Percentiles rank a stretch among this genome's conserved stretches.
Conservation (phyloP, 2,888 invertebrate genomes). For the Spatulosminthurus flaviceps region DNA sequence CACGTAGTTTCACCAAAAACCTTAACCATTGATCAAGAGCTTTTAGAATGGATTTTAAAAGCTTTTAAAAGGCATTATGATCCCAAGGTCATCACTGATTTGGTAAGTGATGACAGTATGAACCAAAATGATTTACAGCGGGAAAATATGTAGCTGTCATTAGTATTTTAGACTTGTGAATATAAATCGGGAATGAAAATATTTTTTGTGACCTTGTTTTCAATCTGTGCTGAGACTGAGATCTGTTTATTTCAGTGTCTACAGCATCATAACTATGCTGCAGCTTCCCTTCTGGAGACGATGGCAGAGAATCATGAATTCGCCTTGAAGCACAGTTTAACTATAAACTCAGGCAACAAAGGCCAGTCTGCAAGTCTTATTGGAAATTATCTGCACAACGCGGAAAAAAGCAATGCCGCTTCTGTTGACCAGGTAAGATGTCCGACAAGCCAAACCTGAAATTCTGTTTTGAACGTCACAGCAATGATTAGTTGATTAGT, state of each 20-base stretch:
- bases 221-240: no score
- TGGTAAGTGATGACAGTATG: slow-evolving; percentile 49
- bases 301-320: slow-evolving; percentile 67
- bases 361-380: slow-evolving; percentile 51
- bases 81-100: slow-evolving; percentile 53
- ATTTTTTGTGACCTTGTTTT: no score
- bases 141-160: no score
- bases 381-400: slow-evolving; percentile 52
- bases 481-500: no score
- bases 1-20: slow-evolving; percentile 56
- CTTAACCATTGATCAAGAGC: slow-evolving; percentile 55
- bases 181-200: no score
- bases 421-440: slow-evolving; percentile 59
- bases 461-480: no score
- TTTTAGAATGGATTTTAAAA: slow-evolving; percentile 61
- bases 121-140: no score
- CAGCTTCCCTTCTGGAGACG: slow-evolving; percentile 68
- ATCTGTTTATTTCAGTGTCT: slow-evolving; percentile 67
- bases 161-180: no score
- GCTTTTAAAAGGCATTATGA: slow-evolving; percentile 59
- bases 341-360: slow-evolving; percentile 63
- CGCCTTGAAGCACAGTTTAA: slow-evolving; percentile 67
- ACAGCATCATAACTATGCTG: slow-evolving; percentile 68
- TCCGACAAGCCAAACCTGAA: no score
- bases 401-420: slow-evolving; percentile 53